These are phyloP conservation scores for Podarcis muralis DNA, from an alignment of 2,113 vertebrate genomes.

Conservation along the genomic window DNA sequence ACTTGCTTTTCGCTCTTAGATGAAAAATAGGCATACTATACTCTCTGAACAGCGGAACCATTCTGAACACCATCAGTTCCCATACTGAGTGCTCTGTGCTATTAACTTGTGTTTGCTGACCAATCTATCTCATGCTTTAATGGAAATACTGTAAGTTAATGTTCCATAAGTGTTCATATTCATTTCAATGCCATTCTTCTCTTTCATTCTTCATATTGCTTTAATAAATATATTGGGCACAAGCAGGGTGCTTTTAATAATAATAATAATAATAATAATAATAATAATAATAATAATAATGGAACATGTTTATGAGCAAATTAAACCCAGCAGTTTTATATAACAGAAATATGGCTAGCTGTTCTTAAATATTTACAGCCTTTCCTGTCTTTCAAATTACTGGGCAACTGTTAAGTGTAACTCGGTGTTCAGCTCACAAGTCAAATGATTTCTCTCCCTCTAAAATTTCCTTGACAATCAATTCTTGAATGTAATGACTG, in stretches of 20 bases:
- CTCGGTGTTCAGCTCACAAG: background rate
- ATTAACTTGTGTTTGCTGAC: conserved; percentile 36
- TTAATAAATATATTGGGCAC: background rate
- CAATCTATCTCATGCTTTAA: background rate
- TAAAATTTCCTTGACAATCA: too few relatives aligned
- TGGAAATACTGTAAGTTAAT: conserved; percentile 22
- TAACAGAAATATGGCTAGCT: conserved; percentile 43
- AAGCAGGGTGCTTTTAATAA: background rate
- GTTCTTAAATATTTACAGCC: conserved; percentile 19
- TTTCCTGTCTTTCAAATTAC: background rate
- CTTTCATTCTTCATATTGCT: conserved; percentile 7
- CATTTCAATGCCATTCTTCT: background rate
- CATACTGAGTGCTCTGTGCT: background rate
- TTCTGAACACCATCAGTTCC: conserved; percentile 30
- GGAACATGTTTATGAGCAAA: background rate
- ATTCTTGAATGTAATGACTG: background rate
- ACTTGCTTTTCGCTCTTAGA: conserved; percentile 5
- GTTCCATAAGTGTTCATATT: conserved; percentile 10
- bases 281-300: background rate
- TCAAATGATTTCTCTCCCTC: background rate
- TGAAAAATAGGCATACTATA: conserved; percentile 23
- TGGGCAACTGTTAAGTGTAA: background rate
- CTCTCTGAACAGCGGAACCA: conserved; percentile 25
- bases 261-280: background rate
- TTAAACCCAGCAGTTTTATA: background rate